Evolutionary conservation across 2,797 vertebrate species (phyloP).

Genomic region (Hirundo rustica): DNA sequence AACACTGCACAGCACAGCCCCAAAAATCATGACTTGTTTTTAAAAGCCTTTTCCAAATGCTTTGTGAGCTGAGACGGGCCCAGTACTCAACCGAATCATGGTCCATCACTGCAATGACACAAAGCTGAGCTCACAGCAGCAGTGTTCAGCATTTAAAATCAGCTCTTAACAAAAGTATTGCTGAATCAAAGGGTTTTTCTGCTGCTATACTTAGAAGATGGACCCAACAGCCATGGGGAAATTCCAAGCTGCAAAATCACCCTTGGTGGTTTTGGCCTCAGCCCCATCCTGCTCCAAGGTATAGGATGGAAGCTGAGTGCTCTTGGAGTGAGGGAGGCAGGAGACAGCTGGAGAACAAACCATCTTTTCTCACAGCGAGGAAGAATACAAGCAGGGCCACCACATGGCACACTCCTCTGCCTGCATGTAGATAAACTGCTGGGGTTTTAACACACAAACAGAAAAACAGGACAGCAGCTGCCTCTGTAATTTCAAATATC

Average conservation of each 20-base stretch:
- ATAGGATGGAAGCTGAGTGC: not conserved
- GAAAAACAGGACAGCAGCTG: not conserved
- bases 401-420: not conserved
- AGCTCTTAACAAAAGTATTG: not conserved
- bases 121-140: not conserved
- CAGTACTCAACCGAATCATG: not conserved
- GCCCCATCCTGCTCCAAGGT: slow-evolving; percentile 27
- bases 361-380: not conserved
- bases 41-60: not conserved
- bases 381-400: not conserved
- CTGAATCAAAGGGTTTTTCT: slow-evolving; percentile 3
- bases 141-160: not conserved
- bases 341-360: not conserved
- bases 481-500: not conserved
- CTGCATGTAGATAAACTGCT: not conserved
- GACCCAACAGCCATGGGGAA: not conserved
- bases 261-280: slow-evolving; percentile 19
- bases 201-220: not conserved
- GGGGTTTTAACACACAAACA: not conserved
- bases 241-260: slow-evolving; percentile 49
- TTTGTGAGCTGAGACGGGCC: not conserved
- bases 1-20: not conserved
- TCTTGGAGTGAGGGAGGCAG: not conserved
- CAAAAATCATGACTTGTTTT: not conserved
- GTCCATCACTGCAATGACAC: not conserved